These are phyloP conservation scores for Apoderus coryli DNA, from an alignment of 2,888 invertebrate species.

Conservation along the genomic window DNA sequence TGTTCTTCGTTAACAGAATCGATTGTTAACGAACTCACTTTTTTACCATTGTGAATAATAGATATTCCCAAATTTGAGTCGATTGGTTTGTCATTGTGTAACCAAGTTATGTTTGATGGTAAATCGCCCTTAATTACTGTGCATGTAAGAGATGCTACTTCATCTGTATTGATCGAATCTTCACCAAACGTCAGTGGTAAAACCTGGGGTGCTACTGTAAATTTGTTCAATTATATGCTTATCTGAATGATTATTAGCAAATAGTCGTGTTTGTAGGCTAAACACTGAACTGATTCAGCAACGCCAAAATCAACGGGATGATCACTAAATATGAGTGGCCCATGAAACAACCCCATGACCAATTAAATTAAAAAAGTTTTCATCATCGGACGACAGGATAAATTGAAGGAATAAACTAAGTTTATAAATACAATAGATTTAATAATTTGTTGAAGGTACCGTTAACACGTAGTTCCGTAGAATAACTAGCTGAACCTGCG, in stretches of 20 bases:
- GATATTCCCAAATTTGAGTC: constrained; percentile 25
- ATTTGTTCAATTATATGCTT: too few relatives aligned
- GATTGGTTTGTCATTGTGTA: constrained; percentile 45
- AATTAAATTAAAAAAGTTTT: too few relatives aligned
- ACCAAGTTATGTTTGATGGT: constrained; percentile 63
- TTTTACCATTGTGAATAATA: constrained; percentile 46
- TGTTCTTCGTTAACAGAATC: constrained; percentile 39
- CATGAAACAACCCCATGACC: too few relatives aligned
- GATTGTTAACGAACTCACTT: constrained; percentile 47
- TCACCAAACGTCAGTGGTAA: constrained; percentile 43
- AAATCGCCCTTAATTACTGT: constrained; percentile 56
- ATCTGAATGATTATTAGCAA: too few relatives aligned
- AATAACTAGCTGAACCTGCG: constrained; percentile 36
- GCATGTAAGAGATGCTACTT: constrained; percentile 52
- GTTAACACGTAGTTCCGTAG: constrained; percentile 37
- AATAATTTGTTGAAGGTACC: constrained; percentile 34
- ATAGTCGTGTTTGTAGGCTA: too few relatives aligned
- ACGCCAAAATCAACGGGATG: too few relatives aligned
- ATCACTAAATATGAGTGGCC: too few relatives aligned
- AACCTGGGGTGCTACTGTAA: constrained; percentile 37
- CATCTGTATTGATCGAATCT: constrained; percentile 49
- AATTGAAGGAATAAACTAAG: too few relatives aligned
- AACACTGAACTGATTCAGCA: too few relatives aligned
- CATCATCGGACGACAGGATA: too few relatives aligned
- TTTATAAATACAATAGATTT: too few relatives aligned